phyloP scores from a whole-genome alignment of 2,888 invertebrate genomes.

The Acronicta psi region DNA sequence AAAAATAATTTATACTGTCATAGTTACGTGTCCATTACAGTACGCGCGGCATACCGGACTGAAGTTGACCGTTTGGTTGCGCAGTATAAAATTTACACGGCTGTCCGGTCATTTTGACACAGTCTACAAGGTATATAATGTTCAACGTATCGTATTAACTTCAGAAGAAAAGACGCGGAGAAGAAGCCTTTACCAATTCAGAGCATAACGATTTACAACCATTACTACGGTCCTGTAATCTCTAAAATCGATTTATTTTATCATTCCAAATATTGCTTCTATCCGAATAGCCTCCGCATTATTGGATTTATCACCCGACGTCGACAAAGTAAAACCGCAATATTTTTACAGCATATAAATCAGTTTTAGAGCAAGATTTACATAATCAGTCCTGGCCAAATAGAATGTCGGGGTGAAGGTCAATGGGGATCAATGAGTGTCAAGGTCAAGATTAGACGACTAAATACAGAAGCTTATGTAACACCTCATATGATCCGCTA shows the following conservation, averaged over 20 bases:
- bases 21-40: too few relatives aligned
- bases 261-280: slow-evolving; percentile 14
- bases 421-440: slow-evolving; percentile 21
- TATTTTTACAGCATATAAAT: slow-evolving; percentile 45
- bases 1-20: too few relatives aligned
- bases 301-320: slow-evolving; percentile 30
- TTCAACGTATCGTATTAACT: too few relatives aligned
- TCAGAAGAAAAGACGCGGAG: too few relatives aligned
- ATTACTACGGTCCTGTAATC: not conserved
- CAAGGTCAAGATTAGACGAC: slow-evolving; percentile 42
- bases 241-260: slow-evolving; percentile 2
- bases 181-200: too few relatives aligned
- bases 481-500: slow-evolving; percentile 32
- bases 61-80: too few relatives aligned
- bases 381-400: slow-evolving; percentile 25
- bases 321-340: slow-evolving; percentile 18
- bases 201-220: too few relatives aligned
- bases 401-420: slow-evolving; percentile 37
- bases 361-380: slow-evolving; percentile 29
- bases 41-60: too few relatives aligned
- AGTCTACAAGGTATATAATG: too few relatives aligned
- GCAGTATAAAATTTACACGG: too few relatives aligned
- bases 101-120: too few relatives aligned
- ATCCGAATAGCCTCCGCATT: slow-evolving; percentile 7
- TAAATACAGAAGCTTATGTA: slow-evolving; percentile 36